Evolutionary conservation across 2,113 vertebrate species (phyloP).

Genomic region (Actinemys pallida): DNA sequence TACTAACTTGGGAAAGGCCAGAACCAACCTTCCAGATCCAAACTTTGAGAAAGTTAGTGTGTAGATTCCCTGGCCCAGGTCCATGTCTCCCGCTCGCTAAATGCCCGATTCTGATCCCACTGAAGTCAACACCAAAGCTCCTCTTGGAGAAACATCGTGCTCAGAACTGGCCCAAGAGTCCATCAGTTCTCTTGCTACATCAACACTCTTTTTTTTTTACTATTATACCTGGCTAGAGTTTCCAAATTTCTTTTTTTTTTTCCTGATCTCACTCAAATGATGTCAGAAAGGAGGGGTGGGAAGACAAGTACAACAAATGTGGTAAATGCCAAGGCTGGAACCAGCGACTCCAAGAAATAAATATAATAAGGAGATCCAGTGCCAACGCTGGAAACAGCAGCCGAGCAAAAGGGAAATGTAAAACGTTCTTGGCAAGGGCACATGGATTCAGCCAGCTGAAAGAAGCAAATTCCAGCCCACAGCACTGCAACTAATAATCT

Average conservation of each 20-base stretch:
- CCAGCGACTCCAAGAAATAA: constrained; percentile 50
- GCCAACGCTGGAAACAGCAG: constrained; percentile 73
- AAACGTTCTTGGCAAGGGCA: constrained; percentile 68
- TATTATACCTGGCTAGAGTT: constrained; percentile 47
- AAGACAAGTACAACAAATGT: constrained; percentile 43
- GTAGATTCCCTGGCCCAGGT: constrained; percentile 15
- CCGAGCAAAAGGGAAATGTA: constrained; percentile 72
- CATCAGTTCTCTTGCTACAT: constrained; percentile 12
- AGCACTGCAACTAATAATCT: constrained; percentile 58
- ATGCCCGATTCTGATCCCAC: constrained; percentile 48
- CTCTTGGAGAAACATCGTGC: not conserved
- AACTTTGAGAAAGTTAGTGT: constrained; percentile 45
- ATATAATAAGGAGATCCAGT: constrained; percentile 50
- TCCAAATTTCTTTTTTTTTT: constrained; percentile 37
- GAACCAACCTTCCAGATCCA: not conserved
- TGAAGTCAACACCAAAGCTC: constrained; percentile 37
- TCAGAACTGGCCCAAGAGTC: not conserved
- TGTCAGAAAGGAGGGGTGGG: constrained; percentile 25
- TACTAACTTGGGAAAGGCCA: not conserved
- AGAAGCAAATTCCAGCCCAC: constrained; percentile 63
- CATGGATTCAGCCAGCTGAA: constrained; percentile 66
- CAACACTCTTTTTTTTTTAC: constrained; percentile 36
- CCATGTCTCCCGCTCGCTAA: constrained; percentile 35
- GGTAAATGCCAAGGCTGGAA: constrained; percentile 50
- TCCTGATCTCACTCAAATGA: constrained; percentile 57